phyloP scores from a whole-genome alignment of 2,113 vertebrate genomes.

The Carlito syrichta region DNA sequence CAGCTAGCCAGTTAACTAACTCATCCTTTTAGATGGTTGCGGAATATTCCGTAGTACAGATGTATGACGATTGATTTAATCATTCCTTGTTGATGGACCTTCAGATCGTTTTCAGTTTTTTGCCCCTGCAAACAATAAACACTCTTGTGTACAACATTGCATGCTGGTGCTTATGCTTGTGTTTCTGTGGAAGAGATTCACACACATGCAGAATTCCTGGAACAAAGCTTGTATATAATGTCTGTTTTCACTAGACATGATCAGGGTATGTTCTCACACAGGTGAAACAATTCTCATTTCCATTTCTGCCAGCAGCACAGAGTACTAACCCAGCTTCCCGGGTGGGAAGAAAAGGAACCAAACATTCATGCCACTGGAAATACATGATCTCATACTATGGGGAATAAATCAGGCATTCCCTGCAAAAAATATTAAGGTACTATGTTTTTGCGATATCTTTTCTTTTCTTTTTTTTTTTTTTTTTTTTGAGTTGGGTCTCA shows the following conservation, averaged over 20 bases:
- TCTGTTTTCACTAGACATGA: background rate
- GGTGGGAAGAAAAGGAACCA: background rate
- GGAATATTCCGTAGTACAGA: background rate
- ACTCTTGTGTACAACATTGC: background rate
- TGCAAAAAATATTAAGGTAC: background rate
- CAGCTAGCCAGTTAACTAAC: background rate
- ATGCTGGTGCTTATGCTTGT: slow-evolving; percentile 28
- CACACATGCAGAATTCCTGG: background rate
- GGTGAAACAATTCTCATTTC: background rate
- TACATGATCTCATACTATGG: background rate
- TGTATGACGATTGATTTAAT: background rate
- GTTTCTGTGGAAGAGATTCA: background rate
- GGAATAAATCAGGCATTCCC: background rate
- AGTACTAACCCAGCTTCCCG: background rate
- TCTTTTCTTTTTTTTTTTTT: no score
- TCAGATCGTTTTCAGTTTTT: background rate
- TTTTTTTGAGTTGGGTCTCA: no score
- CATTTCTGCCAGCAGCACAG: background rate
- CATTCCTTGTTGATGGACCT: background rate
- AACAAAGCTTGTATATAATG: background rate
- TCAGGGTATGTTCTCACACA: background rate
- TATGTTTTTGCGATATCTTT: background rate
- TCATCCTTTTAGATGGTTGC: background rate
- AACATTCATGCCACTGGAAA: background rate
- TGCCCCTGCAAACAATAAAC: slow-evolving; percentile 45